A percentile compares a stretch with the other conserved stretches of the same genome.
Conservation (phyloP, 2,113 vertebrate species). For the Gymnogyps californianus region DNA sequence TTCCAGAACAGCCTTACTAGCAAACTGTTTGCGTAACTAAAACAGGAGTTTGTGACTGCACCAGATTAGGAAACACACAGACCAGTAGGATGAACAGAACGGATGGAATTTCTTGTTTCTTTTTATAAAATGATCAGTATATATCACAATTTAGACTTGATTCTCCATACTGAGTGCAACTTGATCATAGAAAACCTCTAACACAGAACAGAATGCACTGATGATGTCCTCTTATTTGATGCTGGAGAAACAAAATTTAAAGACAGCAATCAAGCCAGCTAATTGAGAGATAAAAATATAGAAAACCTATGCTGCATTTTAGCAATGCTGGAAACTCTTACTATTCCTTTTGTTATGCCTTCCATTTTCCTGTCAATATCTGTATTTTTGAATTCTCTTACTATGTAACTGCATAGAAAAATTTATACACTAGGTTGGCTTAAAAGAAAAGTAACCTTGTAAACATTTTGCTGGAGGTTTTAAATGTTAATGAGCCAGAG, state of each 20-base stretch:
- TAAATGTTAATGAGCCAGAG: conserved; percentile 7
- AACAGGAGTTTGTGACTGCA: background rate
- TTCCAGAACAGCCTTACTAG: background rate
- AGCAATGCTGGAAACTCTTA: background rate
- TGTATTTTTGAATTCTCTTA: background rate
- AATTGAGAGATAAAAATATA: background rate
- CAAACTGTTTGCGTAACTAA: background rate
- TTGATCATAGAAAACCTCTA: background rate
- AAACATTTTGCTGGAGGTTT: conserved; percentile 31
- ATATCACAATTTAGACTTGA: background rate
- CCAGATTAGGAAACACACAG: background rate
- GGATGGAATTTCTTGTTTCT: background rate
- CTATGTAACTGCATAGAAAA: background rate
- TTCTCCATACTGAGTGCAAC: background rate
- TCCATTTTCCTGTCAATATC: background rate
- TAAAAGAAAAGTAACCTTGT: background rate
- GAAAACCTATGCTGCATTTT: background rate
- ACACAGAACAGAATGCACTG: background rate
- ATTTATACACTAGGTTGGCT: background rate
- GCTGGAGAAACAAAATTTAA: background rate
- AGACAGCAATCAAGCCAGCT: background rate
- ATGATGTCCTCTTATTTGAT: background rate
- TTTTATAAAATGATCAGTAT: background rate
- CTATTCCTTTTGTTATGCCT: background rate
- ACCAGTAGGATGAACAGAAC: background rate